These are phyloP conservation scores for Cryptotermes secundus DNA, from an alignment of 1,140 invertebrate species.

Conservation along the genomic window DNA sequence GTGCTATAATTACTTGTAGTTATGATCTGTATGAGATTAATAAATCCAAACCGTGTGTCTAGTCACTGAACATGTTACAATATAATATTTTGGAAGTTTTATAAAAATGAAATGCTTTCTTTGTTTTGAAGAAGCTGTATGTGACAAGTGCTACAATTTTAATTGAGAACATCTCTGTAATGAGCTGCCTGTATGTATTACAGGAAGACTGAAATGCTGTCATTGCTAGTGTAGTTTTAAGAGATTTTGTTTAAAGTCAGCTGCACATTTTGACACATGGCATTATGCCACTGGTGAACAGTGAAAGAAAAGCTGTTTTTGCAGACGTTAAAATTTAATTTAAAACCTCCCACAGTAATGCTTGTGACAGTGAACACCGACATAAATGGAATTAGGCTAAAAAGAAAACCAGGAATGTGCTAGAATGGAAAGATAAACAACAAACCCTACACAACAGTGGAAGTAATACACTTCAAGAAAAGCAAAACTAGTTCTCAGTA, in stretches of 20 bases:
- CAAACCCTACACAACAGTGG: no score
- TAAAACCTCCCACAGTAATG: neutral
- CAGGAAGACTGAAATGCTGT: neutral
- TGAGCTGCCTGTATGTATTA: neutral
- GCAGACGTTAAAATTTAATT: neutral
- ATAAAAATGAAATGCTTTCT: neutral
- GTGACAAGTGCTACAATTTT: neutral
- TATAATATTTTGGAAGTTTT: constrained; percentile 14
- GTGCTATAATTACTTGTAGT: no score
- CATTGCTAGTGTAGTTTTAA: constrained; percentile 20
- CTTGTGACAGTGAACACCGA: no score
- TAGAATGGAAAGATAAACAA: no score
- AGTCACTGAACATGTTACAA: no score
- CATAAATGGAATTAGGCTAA: no score
- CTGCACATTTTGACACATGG: neutral
- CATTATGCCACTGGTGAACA: neutral
- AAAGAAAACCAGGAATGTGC: no score
- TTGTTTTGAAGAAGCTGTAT: neutral
- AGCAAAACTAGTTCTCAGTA: no score
- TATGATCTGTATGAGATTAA: no score
- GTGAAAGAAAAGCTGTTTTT: neutral
- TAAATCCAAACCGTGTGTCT: no score
- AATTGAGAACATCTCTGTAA: neutral
- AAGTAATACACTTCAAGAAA: no score
- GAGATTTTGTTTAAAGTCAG: neutral